Base-by-base conservation (phyloP, 2,797 vertebrate species). In the Peromyscus nudipes region DNA sequence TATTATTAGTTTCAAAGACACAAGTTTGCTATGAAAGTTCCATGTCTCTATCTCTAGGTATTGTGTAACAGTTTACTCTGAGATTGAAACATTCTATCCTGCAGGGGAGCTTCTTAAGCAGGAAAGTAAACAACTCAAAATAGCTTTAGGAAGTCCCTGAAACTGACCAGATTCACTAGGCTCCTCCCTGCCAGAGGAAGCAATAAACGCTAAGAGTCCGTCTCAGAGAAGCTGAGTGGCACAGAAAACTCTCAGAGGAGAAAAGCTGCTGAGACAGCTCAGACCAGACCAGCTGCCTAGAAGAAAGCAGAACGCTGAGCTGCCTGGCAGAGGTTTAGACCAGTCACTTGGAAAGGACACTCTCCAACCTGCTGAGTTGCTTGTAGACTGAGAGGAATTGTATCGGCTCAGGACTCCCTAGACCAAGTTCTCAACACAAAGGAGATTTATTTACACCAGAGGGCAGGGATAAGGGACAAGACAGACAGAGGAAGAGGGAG, bases 1-100 rank as follows among this genome's bases (percentile, higher is more conserved):
- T 73, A 75, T 73, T 86, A 89, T 89, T 89, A 79, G 43, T 84
- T 73, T 81, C 34, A 60, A 95, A 95, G 40, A 90, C 52, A 71
- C 34, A 90, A 60, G 29, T 96, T 46, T 92, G 25, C 55, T 77
- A 9, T 62, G 17, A 75, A 75, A 49, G 31, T 37, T 92, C 75
- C 77, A 49, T 0, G 17, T 52, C 34, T 82, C 1, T 0, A 43
- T 84, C 87, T 97, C 71, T 67, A 37, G 25, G 40, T 67, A 29
- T 37, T 37, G 13, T 62, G 12, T 60, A 40, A 27, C n/a, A 40
- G 40, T 83, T 31, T 64, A 16, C 37, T 64, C 55, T 23, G 37
- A 82, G 25, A 62, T 16, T 40, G 80, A 62, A 82, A 40, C 25
- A 40, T 40, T 60, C n/a, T 4, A 29, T 40, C 55, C 55, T 40